Evolutionary conservation across 2,888 invertebrate genomes (phyloP), one percentile per base, ranked within the genome.

Genomic region (Merodon equestris): DNA sequence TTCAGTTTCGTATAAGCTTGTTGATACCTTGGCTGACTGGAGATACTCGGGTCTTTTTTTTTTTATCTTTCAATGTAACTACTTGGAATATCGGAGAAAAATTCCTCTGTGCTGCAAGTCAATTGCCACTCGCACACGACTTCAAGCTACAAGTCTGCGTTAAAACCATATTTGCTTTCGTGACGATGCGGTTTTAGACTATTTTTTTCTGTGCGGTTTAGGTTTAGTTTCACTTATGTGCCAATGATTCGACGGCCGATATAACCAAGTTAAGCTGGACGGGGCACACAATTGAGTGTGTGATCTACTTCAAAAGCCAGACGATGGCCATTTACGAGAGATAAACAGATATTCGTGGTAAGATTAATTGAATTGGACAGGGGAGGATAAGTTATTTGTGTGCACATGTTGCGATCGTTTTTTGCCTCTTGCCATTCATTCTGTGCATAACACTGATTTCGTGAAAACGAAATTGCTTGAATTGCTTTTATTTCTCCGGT

Each of bases 161-260:
- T 15, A 14, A 19, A 50, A 51, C 68, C 57, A 61, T 75, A 50
- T 74, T 67, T 74, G 44, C 61, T 67, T 61, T 67, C 27, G 45
- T 47, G 17, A 18, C 36, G 15, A 40, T 54, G 36, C 13, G n/a
- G 18, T 42, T 27, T 27, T 27, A 7, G 7, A 27, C 2, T 2
- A 7, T 27, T 27, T 27, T 27, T 27, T 27, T 2, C 7, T 27
- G 2, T 27, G 56, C 34, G 58, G 58, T 54, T 58, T 58, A 34
- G 38, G 42, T 50, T 56, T 15, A 67, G 71, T 77, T 77, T 77
- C 76, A 77, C 76, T 77, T 63, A 51, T 71, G 66, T 71, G 67
- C 71, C 67, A 77, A 67, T 76, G 76, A 45, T 61, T 66, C 56
- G 72, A 47, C 45, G 72, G 40, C 66, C 76, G 60, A 77, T 61